A percentile compares a stretch with the other conserved stretches of the same genome.
Conservation (phyloP, 2,797 vertebrate species). For the Enteromius trimaculatus region DNA sequence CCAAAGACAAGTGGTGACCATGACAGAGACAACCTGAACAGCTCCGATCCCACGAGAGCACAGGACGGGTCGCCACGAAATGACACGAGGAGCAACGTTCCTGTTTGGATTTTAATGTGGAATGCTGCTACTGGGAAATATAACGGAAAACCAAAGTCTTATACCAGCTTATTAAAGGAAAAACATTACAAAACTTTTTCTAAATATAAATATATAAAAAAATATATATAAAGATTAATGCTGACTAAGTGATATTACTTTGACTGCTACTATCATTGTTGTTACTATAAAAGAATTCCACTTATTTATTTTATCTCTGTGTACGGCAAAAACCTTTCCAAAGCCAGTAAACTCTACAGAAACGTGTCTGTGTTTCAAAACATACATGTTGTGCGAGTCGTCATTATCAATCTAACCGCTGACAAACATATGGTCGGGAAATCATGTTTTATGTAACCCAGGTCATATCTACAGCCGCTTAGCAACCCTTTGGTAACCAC, state of each 20-base stretch:
- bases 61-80: slow-evolving; percentile 73
- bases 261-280: slow-evolving; percentile 83
- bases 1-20: slow-evolving; percentile 80
- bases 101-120: slow-evolving; percentile 74
- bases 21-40: slow-evolving; percentile 40
- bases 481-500: neutral
- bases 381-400: slow-evolving; percentile 36
- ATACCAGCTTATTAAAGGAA: slow-evolving; percentile 76
- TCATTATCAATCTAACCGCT: neutral
- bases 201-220: slow-evolving; percentile 75
- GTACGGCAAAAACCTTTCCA: slow-evolving; percentile 80
- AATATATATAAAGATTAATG: slow-evolving; percentile 79
- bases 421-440: neutral
- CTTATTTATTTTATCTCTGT: slow-evolving; percentile 87
- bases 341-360: slow-evolving; percentile 83
- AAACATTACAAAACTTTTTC: slow-evolving; percentile 78
- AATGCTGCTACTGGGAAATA: slow-evolving; percentile 83
- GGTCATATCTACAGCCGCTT: too few relatives aligned
- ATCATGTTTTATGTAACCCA: neutral
- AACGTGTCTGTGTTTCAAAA: slow-evolving; percentile 64
- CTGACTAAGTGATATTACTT: slow-evolving; percentile 83
- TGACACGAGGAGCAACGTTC: slow-evolving; percentile 78
- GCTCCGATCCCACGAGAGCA: slow-evolving; percentile 26
- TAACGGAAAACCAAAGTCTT: slow-evolving; percentile 81
- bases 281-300: slow-evolving; percentile 85